These are phyloP conservation scores for Aspidiotus destructor DNA, from an alignment of 2,888 invertebrate species.

Conservation along the genomic window DNA sequence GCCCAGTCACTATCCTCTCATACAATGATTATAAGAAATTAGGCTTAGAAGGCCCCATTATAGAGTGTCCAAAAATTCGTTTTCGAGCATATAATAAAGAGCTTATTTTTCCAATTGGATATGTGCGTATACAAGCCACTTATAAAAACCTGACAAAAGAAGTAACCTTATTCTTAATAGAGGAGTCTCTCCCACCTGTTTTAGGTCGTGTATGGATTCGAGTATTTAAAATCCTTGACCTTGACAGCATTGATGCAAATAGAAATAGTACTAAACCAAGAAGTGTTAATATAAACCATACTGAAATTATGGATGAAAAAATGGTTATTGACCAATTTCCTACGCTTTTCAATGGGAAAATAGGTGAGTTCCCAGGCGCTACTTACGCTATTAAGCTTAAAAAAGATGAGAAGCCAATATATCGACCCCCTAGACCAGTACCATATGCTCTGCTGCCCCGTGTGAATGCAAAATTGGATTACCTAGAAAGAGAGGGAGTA, in stretches of 20 bases:
- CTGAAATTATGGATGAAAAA: not conserved
- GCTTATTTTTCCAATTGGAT: not conserved
- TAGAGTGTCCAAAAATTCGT: not conserved
- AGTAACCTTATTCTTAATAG: not conserved
- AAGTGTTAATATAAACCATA: not conserved
- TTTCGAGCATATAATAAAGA: not conserved
- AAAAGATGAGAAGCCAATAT: slow-evolving; percentile 16
- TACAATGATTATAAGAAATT: no score
- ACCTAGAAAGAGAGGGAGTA: slow-evolving; percentile 24
- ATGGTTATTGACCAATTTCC: not conserved
- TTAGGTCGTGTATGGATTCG: not conserved
- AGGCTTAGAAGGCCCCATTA: no score
- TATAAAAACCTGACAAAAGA: not conserved
- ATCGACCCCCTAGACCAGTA: slow-evolving; percentile 12
- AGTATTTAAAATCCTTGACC: not conserved
- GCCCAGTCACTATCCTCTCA: no score
- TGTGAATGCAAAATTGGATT: slow-evolving; percentile 6
- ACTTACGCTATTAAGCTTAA: not conserved
- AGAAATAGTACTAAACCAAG: not conserved
- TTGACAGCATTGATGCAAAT: no score
- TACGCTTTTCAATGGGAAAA: not conserved
- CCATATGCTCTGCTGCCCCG: slow-evolving; percentile 7
- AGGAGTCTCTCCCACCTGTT: not conserved
- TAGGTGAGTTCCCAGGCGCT: not conserved
- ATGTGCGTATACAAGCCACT: not conserved